phyloP scores from a whole-genome alignment of 2,888 invertebrate species.

The Euphydryas editha region DNA sequence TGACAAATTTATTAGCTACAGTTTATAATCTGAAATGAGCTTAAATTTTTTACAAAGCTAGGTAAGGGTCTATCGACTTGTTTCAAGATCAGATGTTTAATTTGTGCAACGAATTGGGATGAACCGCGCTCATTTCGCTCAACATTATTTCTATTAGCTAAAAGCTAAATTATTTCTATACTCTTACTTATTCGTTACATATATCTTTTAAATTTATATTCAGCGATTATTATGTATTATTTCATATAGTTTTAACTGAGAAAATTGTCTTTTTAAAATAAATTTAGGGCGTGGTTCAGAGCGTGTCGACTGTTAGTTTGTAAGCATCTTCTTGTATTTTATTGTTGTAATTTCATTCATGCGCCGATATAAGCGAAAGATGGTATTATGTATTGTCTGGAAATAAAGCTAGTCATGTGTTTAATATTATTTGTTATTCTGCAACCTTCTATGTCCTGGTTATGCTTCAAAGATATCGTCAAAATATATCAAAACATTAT shows the following conservation, averaged over 20 bases:
- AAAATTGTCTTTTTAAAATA: neutral
- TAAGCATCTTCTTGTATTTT: slow-evolving; percentile 52
- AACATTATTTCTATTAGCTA: neutral
- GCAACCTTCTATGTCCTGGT: neutral
- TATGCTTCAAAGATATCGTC: no score
- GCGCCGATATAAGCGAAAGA: slow-evolving; percentile 17
- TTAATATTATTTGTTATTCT: slow-evolving; percentile 63
- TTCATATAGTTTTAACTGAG: neutral
- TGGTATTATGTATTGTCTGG: slow-evolving; percentile 59
- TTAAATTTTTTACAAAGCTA: slow-evolving; percentile 69
- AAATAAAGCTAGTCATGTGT: slow-evolving; percentile 83
- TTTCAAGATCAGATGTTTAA: slow-evolving; percentile 65
- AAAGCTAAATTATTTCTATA: slow-evolving; percentile 11
- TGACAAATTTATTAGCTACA: slow-evolving; percentile 58
- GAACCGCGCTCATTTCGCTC: slow-evolving; percentile 54
- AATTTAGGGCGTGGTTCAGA: slow-evolving; percentile 53
- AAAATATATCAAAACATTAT: no score
- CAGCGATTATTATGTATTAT: neutral
- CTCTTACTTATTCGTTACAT: neutral
- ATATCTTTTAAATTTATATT: neutral
- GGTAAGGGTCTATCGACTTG: slow-evolving; percentile 57
- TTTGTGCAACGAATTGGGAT: slow-evolving; percentile 63
- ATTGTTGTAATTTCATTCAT: slow-evolving; percentile 58
- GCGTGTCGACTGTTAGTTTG: slow-evolving; percentile 45
- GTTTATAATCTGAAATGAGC: slow-evolving; percentile 63